phyloP scores from a whole-genome alignment of 2,113 vertebrate species.

The Cephalopholis sonnerati region DNA sequence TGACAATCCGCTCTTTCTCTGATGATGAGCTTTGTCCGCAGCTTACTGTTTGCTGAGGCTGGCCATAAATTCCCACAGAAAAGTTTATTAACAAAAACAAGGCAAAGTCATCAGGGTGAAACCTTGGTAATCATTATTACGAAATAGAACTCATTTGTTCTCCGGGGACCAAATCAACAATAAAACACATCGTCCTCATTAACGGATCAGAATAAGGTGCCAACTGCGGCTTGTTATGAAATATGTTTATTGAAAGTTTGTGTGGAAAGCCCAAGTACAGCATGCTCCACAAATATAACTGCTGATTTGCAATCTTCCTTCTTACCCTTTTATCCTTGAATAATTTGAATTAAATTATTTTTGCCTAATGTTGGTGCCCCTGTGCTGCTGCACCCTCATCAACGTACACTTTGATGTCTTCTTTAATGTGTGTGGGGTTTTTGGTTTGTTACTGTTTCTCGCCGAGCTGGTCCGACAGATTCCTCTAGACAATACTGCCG shows the following conservation, averaged over 20 bases:
- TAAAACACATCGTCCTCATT: conserved; percentile 70
- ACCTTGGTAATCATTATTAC: conserved; percentile 60
- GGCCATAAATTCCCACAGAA: conserved; percentile 52
- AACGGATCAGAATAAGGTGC: conserved; percentile 56
- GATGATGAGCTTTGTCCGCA: conserved; percentile 18
- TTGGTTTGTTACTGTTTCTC: conserved; percentile 40
- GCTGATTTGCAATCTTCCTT: conserved; percentile 77
- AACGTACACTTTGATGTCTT: conserved; percentile 79
- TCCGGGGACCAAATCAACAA: conserved; percentile 62
- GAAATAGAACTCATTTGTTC: conserved; percentile 54
- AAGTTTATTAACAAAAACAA: conserved; percentile 61
- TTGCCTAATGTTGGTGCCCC: conserved; percentile 54
- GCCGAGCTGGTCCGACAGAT: conserved; percentile 26
- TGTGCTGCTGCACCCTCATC: conserved; percentile 61
- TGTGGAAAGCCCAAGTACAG: conserved; percentile 44
- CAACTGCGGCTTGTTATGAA: conserved; percentile 57
- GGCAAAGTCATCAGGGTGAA: conserved; percentile 65
- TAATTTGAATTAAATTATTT: conserved; percentile 73
- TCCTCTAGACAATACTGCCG: conserved; percentile 39
- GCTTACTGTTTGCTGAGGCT: conserved; percentile 39
- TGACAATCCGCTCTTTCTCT: conserved; percentile 41
- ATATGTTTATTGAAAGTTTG: conserved; percentile 70
- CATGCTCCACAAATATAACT: conserved; percentile 72
- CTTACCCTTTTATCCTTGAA: conserved; percentile 76
- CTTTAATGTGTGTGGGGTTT: conserved; percentile 56